Evolutionary conservation across 2,797 vertebrate species (phyloP).

Genomic region (Phrynocephalus guinanensis): DNA sequence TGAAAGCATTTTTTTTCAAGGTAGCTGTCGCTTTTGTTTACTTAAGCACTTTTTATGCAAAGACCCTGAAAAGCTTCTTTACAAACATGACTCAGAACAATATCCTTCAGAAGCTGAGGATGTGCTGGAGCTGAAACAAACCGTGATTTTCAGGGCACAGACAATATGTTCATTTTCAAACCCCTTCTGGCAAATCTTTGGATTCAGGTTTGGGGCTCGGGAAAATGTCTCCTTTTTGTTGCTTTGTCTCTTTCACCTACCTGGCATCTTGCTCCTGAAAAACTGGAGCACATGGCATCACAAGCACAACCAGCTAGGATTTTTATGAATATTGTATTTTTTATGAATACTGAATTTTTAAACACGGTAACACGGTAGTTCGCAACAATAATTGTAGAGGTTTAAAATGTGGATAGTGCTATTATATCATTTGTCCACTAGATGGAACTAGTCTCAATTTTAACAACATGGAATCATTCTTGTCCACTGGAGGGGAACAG

Average conservation of each 20-base stretch:
- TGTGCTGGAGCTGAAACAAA: slow-evolving; percentile 4
- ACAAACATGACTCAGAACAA: slow-evolving; percentile 32
- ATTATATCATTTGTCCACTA: neutral
- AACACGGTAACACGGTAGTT: neutral
- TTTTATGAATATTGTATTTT: too few species aligned
- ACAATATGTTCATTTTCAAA: slow-evolving; percentile 9
- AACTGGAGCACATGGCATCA: neutral
- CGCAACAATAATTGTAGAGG: neutral
- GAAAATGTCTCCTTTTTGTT: neutral
- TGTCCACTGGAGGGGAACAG: too few species aligned
- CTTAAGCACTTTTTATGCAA: slow-evolving; percentile 42
- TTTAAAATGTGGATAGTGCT: neutral
- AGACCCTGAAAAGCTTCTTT: slow-evolving; percentile 27
- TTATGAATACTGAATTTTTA: too few species aligned
- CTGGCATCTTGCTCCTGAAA: neutral
- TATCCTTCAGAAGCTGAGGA: neutral
- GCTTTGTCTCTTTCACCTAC: too few species aligned
- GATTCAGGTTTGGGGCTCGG: neutral
- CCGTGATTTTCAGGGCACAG: neutral
- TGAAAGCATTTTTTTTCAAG: slow-evolving; percentile 20
- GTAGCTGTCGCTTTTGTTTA: slow-evolving; percentile 42
- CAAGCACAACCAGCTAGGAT: neutral
- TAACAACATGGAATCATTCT: neutral
- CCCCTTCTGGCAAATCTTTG: neutral
- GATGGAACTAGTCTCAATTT: neutral